Evolutionary conservation across 1,140 invertebrate genomes (phyloP), one percentile per base, ranked within the genome.

Genomic region (Teleopsis dalmanni): DNA sequence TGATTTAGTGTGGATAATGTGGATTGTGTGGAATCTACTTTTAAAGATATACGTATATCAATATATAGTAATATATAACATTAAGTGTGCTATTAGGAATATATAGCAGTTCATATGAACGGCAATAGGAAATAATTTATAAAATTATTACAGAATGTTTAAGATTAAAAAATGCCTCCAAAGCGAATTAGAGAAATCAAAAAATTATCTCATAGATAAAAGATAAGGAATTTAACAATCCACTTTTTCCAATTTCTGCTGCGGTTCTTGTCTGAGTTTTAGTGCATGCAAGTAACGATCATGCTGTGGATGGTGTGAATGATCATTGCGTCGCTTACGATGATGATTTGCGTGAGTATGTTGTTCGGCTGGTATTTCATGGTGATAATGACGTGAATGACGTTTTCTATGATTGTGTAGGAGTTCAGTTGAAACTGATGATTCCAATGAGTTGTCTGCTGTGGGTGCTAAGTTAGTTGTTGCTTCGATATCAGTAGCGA

Each of bases 381-480:
- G 34, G n/a, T 35, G 34, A 29, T 45, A 27, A 22, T 49, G 51
- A 19, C 58, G 56, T 36, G 54, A 51, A 38, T 62, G 62, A 6
- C 52, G 59, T 18, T 55, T 47, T 14, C 52, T 56, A 52, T 62
- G 61, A 21, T 50, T 56, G 23, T 55, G 57, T 9, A 13, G n/a
- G 1, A 33, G 35, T 33, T 46, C 26, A 9, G 9, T 57, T 50
- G 42, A 36, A 46, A n/a, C 54, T 54, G 37, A 51, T 53, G 33
- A 50, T 47, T 59, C 61, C 18, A 66, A 51, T 51, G 56, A 52
- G 45, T 67, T 67, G 37, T 67, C 61, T 42, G 56, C 57, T 37
- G 55, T 56, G 8, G 56, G 56, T 48, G 63, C 54, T 45, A 55
- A 54, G 21, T 48, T 49, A 52, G 59, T 61, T 37, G 64, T 62